Evolutionary conservation across 92 coral and sea anemone genomes (phyloP).

Genomic region (Zoanthus sociatus): DNA sequence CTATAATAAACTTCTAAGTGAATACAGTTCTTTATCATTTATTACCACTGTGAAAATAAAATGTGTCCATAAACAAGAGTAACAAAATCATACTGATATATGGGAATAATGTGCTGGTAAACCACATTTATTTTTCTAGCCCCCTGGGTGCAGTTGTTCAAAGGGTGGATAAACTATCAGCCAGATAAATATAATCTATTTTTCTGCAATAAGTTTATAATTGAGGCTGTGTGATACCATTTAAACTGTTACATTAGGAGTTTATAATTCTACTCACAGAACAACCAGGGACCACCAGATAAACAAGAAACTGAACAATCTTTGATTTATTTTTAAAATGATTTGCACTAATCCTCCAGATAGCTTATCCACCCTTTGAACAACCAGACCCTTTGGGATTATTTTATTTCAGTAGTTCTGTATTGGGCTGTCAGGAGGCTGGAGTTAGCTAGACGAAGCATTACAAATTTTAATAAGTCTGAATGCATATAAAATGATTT

Average conservation of each 20-base stretch:
- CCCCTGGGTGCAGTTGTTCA: conserved; percentile 31
- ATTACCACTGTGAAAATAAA: conserved; percentile 6
- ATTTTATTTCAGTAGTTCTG: conserved; percentile 17
- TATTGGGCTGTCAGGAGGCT: conserved; percentile 10
- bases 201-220: conserved; percentile 41
- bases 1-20: not conserved
- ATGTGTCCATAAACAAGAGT: conserved; percentile 14
- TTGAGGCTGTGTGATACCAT: conserved; percentile 46
- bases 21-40: conserved; percentile 15
- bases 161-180: conserved; percentile 38
- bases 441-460: conserved; percentile 16
- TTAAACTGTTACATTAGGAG: conserved; percentile 39
- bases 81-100: conserved; percentile 9
- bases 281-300: conserved; percentile 37
- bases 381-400: conserved; percentile 32
- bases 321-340: conserved; percentile 44
- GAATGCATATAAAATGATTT: conserved; percentile 19
- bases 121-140: conserved; percentile 21
- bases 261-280: conserved; percentile 20
- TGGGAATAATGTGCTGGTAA: conserved; percentile 16
- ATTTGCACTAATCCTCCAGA: conserved; percentile 40
- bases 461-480: conserved; percentile 24
- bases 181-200: conserved; percentile 32
- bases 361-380: conserved; percentile 51
- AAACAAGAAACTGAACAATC: conserved; percentile 45